Evolutionary conservation across 2,113 vertebrate genomes (phyloP).

Genomic region (Panthera uncia): DNA sequence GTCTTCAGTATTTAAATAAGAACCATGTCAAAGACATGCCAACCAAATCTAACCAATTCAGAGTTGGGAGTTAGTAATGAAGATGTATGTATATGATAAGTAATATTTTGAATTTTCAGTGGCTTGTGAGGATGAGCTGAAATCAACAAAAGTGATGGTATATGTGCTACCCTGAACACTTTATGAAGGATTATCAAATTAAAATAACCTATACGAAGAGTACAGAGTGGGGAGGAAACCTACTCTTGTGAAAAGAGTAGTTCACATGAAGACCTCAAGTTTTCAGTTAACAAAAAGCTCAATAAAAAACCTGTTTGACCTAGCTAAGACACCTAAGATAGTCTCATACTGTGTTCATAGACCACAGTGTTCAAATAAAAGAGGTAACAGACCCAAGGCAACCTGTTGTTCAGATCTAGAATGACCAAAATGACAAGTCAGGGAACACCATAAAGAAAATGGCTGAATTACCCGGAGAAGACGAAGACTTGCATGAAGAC

Average conservation of each 20-base stretch:
- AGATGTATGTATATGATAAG: neutral
- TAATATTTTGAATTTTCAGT: neutral
- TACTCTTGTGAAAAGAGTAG: neutral
- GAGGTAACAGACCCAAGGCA: neutral
- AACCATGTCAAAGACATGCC: neutral
- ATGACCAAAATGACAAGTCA: constrained; percentile 33
- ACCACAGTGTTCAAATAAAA: constrained; percentile 17
- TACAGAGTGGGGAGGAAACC: neutral
- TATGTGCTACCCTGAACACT: neutral
- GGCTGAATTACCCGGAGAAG: neutral
- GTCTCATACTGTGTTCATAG: neutral
- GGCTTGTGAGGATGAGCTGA: neutral
- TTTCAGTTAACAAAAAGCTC: constrained; percentile 34
- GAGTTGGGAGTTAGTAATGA: neutral
- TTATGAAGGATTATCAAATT: neutral
- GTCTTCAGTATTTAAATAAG: neutral
- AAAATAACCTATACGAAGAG: neutral
- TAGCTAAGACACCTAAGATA: neutral
- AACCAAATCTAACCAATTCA: neutral
- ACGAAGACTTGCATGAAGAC: neutral
- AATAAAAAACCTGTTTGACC: constrained; percentile 35
- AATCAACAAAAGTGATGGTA: constrained; percentile 7
- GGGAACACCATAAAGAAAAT: neutral
- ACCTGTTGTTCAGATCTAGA: constrained; percentile 18
- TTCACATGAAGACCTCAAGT: neutral